Percentiles rank a stretch among this genome's conserved stretches.
phyloP scores from a whole-genome alignment of 1,140 invertebrate species.

The Trachymyrmex septentrionalis region DNA sequence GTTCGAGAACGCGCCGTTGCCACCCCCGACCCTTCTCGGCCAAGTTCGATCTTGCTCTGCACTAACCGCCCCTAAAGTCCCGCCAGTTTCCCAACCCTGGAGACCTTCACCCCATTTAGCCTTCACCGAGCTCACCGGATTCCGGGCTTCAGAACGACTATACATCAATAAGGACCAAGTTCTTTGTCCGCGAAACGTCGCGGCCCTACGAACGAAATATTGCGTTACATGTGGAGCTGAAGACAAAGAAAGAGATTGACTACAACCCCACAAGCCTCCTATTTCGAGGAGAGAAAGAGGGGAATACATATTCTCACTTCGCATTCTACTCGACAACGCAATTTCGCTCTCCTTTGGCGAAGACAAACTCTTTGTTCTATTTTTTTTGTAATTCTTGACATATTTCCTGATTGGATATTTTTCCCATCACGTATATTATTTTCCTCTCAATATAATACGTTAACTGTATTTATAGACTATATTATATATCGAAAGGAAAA shows the following conservation, averaged over 20 bases:
- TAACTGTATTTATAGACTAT: background rate
- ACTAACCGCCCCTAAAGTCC: constrained; percentile 65
- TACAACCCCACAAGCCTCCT: background rate
- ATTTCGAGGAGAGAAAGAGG: background rate
- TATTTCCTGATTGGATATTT: background rate
- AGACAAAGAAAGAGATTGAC: constrained; percentile 46
- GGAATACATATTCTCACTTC: background rate
- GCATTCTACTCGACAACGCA: background rate
- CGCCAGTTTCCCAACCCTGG: constrained; percentile 72
- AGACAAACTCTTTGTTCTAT: background rate
- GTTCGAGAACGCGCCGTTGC: constrained; percentile 43
- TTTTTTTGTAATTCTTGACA: background rate
- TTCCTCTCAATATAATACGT: background rate
- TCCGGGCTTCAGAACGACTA: constrained; percentile 76
- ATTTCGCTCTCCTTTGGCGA: background rate
- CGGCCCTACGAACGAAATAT: constrained; percentile 47
- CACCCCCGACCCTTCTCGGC: constrained; percentile 55
- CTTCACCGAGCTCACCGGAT: constrained; percentile 85
- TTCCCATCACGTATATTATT: background rate
- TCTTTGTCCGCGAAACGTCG: constrained; percentile 70
- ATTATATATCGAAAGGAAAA: background rate
- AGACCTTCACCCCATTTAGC: constrained; percentile 87
- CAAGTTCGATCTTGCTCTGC: constrained; percentile 69
- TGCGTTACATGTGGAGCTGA: constrained; percentile 56
- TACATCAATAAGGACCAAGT: constrained; percentile 61